Percentiles rank a stretch among this genome's conserved stretches.
phyloP scores from a whole-genome alignment of 2,113 vertebrate species.

The Serilophus lunatus region DNA sequence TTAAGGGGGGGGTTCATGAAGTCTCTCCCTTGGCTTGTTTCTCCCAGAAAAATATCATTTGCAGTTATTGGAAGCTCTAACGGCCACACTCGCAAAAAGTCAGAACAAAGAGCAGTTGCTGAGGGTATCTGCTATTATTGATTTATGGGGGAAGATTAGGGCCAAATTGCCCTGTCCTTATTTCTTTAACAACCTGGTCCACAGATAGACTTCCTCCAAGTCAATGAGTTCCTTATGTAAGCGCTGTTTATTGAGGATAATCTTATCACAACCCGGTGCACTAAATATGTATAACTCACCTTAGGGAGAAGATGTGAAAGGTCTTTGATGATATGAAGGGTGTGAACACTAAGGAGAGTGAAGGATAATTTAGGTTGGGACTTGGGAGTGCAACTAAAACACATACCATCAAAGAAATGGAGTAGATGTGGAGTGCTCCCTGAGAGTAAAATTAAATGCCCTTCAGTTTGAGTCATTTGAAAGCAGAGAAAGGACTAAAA shows the following conservation, averaged over 20 bases:
- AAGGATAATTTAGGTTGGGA: slow-evolving; percentile 57
- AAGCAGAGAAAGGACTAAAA: neutral
- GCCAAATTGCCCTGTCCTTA: slow-evolving; percentile 24
- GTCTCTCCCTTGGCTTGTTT: neutral
- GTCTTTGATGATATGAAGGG: slow-evolving; percentile 49
- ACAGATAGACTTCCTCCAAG: slow-evolving; percentile 22
- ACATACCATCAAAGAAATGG: neutral
- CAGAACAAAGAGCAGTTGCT: slow-evolving; percentile 31
- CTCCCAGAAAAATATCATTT: neutral
- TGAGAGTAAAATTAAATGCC: neutral
- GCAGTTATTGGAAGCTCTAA: neutral
- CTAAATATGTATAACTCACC: slow-evolving; percentile 50
- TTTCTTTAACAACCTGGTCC: slow-evolving; percentile 23
- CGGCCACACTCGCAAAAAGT: neutral
- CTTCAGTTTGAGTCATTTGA: neutral
- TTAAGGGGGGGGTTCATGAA: neutral
- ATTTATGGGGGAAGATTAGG: slow-evolving; percentile 45
- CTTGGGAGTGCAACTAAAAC: slow-evolving; percentile 37
- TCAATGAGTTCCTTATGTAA: slow-evolving; percentile 14
- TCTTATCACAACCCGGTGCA: slow-evolving; percentile 24
- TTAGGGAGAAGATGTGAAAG: slow-evolving; percentile 45
- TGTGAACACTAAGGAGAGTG: slow-evolving; percentile 57
- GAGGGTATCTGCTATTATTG: slow-evolving; percentile 2
- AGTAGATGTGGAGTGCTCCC: neutral
- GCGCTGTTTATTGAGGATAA: slow-evolving; percentile 31